Conservation (phyloP, 1,140 invertebrate species). For the Euwallacea similis region DNA sequence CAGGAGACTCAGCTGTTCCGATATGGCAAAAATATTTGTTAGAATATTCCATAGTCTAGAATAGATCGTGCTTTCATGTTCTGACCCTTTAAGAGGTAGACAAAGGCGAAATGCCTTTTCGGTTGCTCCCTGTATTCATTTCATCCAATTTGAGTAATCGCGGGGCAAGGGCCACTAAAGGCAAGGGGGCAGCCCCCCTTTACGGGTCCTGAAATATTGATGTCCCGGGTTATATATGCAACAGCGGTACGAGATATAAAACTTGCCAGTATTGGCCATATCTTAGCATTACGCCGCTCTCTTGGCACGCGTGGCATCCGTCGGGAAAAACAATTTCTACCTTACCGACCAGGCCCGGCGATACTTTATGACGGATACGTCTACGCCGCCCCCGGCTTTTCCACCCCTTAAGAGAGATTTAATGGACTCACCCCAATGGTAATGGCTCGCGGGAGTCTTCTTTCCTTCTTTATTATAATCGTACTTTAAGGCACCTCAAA, state of each 20-base stretch:
- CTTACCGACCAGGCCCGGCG: constrained; percentile 27
- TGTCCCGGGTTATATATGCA: constrained; percentile 54
- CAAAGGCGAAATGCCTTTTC: too few species aligned
- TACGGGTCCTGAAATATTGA: constrained; percentile 52
- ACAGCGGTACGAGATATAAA: constrained; percentile 56
- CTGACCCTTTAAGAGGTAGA: too few species aligned
- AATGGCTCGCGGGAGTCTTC: constrained; percentile 17
- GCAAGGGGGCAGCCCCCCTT: neutral
- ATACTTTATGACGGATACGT: constrained; percentile 40
- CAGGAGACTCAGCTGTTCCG: too few species aligned
- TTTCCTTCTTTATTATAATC: constrained; percentile 28
- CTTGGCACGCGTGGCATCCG: constrained; percentile 49
- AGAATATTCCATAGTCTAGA: too few species aligned
- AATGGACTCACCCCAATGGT: constrained; percentile 28
- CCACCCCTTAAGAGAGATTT: constrained; percentile 31
- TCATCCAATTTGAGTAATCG: constrained; percentile 2
- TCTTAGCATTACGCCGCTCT: constrained; percentile 53
- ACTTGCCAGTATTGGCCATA: constrained; percentile 55
- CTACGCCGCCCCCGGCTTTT: constrained; percentile 9
- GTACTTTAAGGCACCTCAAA: constrained; percentile 10
- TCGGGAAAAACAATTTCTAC: constrained; percentile 54
- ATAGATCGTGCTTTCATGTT: too few species aligned
- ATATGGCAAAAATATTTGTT: too few species aligned
- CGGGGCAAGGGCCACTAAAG: constrained; percentile 2
- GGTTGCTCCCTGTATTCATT: too few species aligned